phyloP scores from a whole-genome alignment of 2,113 vertebrate species.

The Micromys minutus region DNA sequence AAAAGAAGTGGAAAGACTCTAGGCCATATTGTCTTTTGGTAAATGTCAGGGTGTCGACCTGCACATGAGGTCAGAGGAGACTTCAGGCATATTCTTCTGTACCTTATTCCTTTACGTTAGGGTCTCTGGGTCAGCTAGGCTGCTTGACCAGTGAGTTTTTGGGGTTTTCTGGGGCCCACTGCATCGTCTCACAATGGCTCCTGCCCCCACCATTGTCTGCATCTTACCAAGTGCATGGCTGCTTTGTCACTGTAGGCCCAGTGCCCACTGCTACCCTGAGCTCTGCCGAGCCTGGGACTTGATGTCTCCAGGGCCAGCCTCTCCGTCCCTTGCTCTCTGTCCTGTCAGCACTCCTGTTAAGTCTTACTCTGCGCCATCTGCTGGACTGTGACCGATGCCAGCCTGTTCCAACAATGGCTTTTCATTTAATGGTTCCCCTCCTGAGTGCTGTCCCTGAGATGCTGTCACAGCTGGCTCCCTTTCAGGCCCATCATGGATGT shows the following conservation, averaged over 20 bases:
- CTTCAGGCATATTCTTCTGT: neutral
- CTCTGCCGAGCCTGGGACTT: accelerated
- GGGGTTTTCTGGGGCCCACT: neutral
- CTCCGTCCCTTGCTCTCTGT: neutral
- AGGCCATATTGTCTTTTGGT: neutral
- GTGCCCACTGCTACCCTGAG: neutral
- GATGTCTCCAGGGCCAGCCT: neutral
- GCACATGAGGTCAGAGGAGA: neutral
- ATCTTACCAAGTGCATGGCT: neutral
- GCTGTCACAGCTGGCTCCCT: neutral
- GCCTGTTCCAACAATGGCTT: neutral
- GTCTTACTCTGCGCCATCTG: neutral
- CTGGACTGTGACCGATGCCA: neutral
- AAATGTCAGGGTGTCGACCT: too few species aligned
- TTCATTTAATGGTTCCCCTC: neutral
- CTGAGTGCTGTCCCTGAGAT: neutral
- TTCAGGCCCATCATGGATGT: neutral
- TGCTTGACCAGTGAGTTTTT: neutral
- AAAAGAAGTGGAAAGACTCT: neutral
- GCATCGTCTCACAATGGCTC: neutral
- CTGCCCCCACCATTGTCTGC: neutral
- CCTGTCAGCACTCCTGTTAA: neutral
- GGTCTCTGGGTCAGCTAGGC: neutral
- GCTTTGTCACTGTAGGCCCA: neutral
- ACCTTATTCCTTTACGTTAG: neutral